Evolutionary conservation across 2,113 vertebrate genomes (phyloP), one percentile per base, ranked within the genome.

Genomic region (Thymallus thymallus): DNA sequence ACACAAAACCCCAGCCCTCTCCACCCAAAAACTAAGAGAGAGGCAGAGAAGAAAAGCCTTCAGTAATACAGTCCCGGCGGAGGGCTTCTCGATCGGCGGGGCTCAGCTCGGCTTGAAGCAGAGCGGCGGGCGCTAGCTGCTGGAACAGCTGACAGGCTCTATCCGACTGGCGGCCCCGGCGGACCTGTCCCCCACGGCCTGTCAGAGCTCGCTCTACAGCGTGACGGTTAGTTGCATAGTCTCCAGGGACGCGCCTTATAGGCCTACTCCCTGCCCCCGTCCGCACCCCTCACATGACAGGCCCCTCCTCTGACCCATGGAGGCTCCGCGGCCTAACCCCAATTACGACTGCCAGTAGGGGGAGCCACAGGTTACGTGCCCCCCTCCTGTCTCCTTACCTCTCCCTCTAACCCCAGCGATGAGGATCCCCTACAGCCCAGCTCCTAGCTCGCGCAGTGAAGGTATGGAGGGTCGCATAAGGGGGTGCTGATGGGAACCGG

Each of bases 1-100:
- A 60, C 35, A 41, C 13, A 63, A 93, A 94, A 94, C 93, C 93
- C 93, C 91, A 92, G 91, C 92, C 71, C 61, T 29, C 41, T 41
- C 30, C 56, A 16, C 58, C 60, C 6, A 41, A 55, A 71, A 90
- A 90, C 84, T 84, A 84, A 89, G 89, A 91, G 35, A 95, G 94
- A 96, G 95, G 93, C 93, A 91, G 93, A 96, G 94, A 95, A 96
- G 95, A 96, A 91, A 92, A 96, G 96, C 94, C 94, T 95, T 95
- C 95, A 95, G 96, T 97, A 97, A 98, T 96, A 94, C 95, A 95
- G 93, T 99, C 97, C 96, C 96, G 89, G 94, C 89, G 95, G 97
- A 98, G 93, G 94, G 92, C 93, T 94, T 93, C 94, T 91, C 94
- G 93, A 93, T 95, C 93, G 16, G 12, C 46, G 12, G 13, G 46